Evolutionary conservation across 53 echinoderm and acorn worm genomes (phyloP), one percentile per base, ranked within the genome.

Genomic region (Paracentrotus lividus): DNA sequence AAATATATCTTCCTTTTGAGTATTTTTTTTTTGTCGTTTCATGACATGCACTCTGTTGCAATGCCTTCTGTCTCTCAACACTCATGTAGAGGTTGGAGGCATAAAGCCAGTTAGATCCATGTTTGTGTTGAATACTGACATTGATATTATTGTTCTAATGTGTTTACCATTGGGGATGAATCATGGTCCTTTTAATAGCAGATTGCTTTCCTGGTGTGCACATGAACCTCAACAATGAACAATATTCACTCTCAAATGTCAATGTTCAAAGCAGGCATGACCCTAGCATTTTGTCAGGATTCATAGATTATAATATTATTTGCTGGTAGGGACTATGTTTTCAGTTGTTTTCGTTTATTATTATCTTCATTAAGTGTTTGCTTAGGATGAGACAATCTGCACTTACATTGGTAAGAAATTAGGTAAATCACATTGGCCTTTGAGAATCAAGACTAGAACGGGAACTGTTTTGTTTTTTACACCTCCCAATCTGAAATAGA

Each of bases 151-250:
- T 40, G 9, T 18, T 40, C 32, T 31, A 13, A 9, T 31, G 12
- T 67, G 43, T 24, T 15, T 45, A n/a, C 84, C 44, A 84, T 9
- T 16, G 85, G 85, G 49, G 85, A 85, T 85, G 85, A 85, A 42
- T 85, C 85, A 85, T 52, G 20, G 32, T 20, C 38, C 72, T 72
- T 38, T 38, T 72, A 72, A 72, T 72, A 72, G 72, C 15, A 32
- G 67, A 34, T 72, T 72, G 18, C 72, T 32, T 21, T 40, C 40
- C 72, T 38, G 5, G 5, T 21, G 18, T 40, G 36, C 18, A 20
- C 40, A 36, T 72, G 72, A 72, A 7, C 40, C 18, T 20, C 72
- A 72, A 40, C 72, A 9, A 72, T 72, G 40, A 72, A 72, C 36
- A 72, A 18, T 40, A 72, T 72, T 72, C 72, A 72, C 18, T 72